phyloP scores from a whole-genome alignment of 2,113 vertebrate genomes.

The Sterrhoptilus dennistouni region DNA sequence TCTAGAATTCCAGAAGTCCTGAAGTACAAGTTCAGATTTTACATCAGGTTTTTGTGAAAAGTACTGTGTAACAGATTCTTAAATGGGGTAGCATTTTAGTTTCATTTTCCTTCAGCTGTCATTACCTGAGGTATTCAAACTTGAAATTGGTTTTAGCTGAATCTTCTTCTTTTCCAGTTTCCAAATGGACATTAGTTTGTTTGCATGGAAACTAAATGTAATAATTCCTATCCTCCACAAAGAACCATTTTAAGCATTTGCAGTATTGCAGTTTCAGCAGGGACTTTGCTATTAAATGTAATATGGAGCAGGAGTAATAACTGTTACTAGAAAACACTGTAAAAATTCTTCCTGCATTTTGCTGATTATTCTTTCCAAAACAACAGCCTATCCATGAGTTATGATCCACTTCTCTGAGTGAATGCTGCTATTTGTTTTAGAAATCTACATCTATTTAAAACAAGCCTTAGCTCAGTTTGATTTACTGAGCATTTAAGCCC shows the following conservation, averaged over 20 bases:
- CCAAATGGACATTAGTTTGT: background rate
- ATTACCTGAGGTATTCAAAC: background rate
- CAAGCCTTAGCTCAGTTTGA: constrained; percentile 34
- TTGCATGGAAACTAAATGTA: background rate
- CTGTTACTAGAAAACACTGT: background rate
- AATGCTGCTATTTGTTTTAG: constrained; percentile 46
- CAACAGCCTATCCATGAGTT: constrained; percentile 14
- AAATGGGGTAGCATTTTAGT: background rate
- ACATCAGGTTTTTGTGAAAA: background rate
- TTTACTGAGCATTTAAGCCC: constrained; percentile 46
- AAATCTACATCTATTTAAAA: constrained; percentile 44
- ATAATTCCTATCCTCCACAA: background rate
- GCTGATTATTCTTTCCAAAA: constrained; percentile 46
- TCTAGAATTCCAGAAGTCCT: background rate
- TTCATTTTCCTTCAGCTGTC: background rate
- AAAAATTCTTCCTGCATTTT: constrained; percentile 5
- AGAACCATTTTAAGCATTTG: background rate
- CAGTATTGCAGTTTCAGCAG: background rate
- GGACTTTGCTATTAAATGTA: background rate
- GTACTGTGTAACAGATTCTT: background rate
- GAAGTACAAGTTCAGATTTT: background rate
- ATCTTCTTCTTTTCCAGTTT: background rate
- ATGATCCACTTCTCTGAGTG: constrained; percentile 24
- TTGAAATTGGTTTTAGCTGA: background rate
- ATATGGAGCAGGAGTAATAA: background rate